Evolutionary conservation across 2,888 invertebrate species (phyloP).

Genomic region (Bhutanitis thaidina): DNA sequence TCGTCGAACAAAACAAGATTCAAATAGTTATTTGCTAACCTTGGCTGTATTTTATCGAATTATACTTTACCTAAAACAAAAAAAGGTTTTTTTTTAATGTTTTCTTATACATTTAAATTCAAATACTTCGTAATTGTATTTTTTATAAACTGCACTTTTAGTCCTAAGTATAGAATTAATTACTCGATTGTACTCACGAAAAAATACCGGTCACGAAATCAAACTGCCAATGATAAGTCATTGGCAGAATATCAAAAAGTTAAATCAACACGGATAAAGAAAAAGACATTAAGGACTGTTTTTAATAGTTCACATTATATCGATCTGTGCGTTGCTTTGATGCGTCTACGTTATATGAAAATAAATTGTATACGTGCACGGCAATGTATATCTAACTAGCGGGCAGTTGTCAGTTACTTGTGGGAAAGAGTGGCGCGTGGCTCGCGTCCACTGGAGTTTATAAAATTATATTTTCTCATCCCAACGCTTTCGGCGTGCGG

Average conservation of each 20-base stretch:
- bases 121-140: no score
- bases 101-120: no score
- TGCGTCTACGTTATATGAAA: slow-evolving; percentile 63
- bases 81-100: no score
- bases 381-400: slow-evolving; percentile 59
- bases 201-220: slow-evolving; percentile 4
- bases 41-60: no score
- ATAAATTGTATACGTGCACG: slow-evolving; percentile 67
- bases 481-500: slow-evolving; percentile 25
- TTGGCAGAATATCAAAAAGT: slow-evolving; percentile 42
- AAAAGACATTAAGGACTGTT: slow-evolving; percentile 25
- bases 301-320: slow-evolving; percentile 24
- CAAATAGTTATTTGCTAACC: no score
- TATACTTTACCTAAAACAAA: no score
- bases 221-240: slow-evolving; percentile 26
- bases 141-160: no score
- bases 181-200: neutral
- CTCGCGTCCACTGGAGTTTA: slow-evolving; percentile 38
- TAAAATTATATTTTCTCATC: slow-evolving; percentile 45
- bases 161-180: neutral
- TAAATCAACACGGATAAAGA: slow-evolving; percentile 35
- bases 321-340: slow-evolving; percentile 36
- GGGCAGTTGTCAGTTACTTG: slow-evolving; percentile 71
- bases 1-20: no score
- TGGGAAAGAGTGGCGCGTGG: slow-evolving; percentile 52